Evolutionary conservation across 2,113 vertebrate genomes (phyloP).

Genomic region (Amphiprion ocellaris): DNA sequence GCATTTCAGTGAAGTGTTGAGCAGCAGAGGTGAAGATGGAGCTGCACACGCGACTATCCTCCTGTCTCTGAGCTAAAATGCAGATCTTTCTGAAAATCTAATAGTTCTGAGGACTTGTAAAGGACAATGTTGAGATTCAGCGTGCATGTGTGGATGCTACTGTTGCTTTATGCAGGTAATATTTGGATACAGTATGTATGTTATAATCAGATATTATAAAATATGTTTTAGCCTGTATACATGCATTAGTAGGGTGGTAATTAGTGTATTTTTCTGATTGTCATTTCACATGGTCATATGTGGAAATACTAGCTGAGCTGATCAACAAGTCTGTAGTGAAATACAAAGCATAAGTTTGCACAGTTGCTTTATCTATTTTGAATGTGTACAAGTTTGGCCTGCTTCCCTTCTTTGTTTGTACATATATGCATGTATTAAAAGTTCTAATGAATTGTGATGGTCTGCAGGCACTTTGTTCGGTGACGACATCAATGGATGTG

Average conservation of each 20-base stretch:
- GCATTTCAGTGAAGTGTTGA: slow-evolving; percentile 59
- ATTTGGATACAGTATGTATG: not conserved
- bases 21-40: slow-evolving; percentile 63
- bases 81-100: slow-evolving; percentile 29
- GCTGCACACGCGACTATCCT: slow-evolving; percentile 30
- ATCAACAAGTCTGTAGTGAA: not conserved
- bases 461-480: slow-evolving; percentile 84
- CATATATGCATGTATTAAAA: not conserved
- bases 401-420: not conserved
- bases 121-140: slow-evolving; percentile 72
- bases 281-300: not conserved
- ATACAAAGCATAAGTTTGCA: not conserved
- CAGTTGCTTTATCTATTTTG: not conserved
- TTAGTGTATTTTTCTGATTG: not conserved
- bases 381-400: not conserved
- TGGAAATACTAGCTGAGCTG: not conserved
- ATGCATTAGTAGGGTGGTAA: not conserved
- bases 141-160: slow-evolving; percentile 68
- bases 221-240: not conserved
- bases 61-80: slow-evolving; percentile 48
- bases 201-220: not conserved
- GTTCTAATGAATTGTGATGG: not conserved
- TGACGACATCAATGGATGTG: slow-evolving; percentile 85
- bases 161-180: slow-evolving; percentile 81
- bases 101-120: slow-evolving; percentile 21